phyloP scores from a whole-genome alignment of 2,888 invertebrate genomes.

The Lycophotia porphyrea region DNA sequence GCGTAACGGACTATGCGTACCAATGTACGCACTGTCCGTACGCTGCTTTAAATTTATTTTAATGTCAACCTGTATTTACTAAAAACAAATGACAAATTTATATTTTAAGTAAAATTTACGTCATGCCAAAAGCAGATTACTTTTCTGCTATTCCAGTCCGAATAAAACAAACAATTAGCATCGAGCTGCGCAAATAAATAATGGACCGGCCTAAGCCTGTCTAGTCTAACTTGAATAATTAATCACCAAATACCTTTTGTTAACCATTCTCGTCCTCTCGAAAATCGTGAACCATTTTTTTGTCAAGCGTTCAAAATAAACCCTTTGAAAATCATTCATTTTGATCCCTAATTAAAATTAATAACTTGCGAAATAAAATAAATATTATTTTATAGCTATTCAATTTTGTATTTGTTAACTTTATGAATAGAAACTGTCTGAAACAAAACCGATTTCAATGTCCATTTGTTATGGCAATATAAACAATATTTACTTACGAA shows the following conservation, averaged over 20 bases:
- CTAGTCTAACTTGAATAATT: slow-evolving; percentile 60
- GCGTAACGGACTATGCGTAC: too few species aligned
- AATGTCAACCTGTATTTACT: too few species aligned
- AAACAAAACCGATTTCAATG: slow-evolving; percentile 61
- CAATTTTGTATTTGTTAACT: slow-evolving; percentile 34
- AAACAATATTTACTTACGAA: slow-evolving; percentile 75
- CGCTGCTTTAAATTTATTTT: too few species aligned
- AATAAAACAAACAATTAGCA: slow-evolving; percentile 61
- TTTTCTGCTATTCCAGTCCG: slow-evolving; percentile 23
- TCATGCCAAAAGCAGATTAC: slow-evolving; percentile 24
- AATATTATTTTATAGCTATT: slow-evolving; percentile 46
- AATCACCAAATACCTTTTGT: slow-evolving; percentile 61
- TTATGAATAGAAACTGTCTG: slow-evolving; percentile 60
- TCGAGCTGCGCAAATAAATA: slow-evolving; percentile 52
- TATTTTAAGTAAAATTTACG: background rate
- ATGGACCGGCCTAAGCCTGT: slow-evolving; percentile 44
- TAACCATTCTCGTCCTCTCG: slow-evolving; percentile 44
- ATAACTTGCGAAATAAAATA: slow-evolving; percentile 63
- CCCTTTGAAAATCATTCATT: slow-evolving; percentile 60
- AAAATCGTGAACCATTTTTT: slow-evolving; percentile 62
- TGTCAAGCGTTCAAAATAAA: slow-evolving; percentile 43
- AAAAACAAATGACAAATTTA: background rate
- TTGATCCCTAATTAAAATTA: slow-evolving; percentile 66
- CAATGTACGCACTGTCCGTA: too few species aligned
- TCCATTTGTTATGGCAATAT: slow-evolving; percentile 69